phyloP scores from a whole-genome alignment of 2,113 vertebrate genomes.

The Cygnus buccinator region DNA sequence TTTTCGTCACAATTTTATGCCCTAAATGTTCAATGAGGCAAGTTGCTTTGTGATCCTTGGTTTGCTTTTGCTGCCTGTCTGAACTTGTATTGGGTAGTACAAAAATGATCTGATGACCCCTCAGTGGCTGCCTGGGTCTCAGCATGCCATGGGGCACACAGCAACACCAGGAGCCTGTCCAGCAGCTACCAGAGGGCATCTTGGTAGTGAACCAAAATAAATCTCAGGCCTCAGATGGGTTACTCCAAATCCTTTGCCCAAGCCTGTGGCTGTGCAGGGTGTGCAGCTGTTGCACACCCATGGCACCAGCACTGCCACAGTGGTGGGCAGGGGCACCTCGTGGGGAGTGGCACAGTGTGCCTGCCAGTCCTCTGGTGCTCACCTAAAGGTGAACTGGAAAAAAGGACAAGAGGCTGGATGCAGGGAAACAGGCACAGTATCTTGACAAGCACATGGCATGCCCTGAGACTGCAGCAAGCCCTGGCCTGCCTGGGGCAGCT shows the following conservation, averaged over 20 bases:
- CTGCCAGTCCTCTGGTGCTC: background rate
- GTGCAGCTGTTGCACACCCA: background rate
- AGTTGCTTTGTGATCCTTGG: background rate
- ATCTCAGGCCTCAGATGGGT: background rate
- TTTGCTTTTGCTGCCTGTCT: background rate
- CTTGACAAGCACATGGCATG: background rate
- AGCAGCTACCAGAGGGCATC: background rate
- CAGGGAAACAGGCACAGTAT: background rate
- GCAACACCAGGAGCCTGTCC: rapidly evolving
- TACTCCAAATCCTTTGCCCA: background rate
- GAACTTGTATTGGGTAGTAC: background rate
- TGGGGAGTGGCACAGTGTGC: background rate
- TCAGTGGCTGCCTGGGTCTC: background rate
- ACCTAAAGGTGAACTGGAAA: background rate
- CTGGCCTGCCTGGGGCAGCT: background rate
- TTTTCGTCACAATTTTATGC: constrained; percentile 1
- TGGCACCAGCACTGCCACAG: background rate
- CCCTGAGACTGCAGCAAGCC: background rate
- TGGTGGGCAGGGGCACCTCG: background rate
- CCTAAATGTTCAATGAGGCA: background rate
- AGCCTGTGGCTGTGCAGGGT: background rate
- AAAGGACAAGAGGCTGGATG: background rate
- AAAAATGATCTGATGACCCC: background rate
- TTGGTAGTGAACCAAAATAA: background rate
- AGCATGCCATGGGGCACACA: background rate